Percentiles rank a stretch among this genome's conserved stretches.
These are phyloP conservation scores for Coptodon bakossiorum DNA, from an alignment of 2,113 vertebrate genomes.

Conservation along the genomic window DNA sequence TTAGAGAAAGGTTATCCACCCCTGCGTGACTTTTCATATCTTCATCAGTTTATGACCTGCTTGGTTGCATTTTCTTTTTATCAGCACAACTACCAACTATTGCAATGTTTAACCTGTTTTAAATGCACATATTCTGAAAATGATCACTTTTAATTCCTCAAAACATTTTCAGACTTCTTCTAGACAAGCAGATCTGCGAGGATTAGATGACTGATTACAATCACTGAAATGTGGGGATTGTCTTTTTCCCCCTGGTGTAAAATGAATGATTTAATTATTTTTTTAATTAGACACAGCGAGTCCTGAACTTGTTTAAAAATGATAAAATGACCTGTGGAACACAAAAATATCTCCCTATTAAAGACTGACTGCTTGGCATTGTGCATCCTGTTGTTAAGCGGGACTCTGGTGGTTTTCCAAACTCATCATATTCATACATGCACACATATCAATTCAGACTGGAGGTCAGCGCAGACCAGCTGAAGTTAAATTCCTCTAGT, in stretches of 20 bases:
- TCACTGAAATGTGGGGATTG: background rate
- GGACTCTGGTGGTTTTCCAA: background rate
- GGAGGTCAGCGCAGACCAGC: background rate
- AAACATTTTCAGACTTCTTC: background rate
- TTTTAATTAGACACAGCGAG: background rate
- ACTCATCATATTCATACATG: background rate
- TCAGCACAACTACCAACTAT: background rate
- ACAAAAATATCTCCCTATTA: background rate
- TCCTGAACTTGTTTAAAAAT: background rate
- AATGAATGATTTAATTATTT: background rate
- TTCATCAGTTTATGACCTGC: accelerated
- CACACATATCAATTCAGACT: background rate
- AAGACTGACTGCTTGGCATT: background rate
- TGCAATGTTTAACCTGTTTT: background rate
- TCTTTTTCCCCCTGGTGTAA: background rate
- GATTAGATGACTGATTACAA: background rate
- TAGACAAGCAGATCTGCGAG: background rate
- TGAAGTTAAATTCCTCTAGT: background rate
- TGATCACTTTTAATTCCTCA: background rate
- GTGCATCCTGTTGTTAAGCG: background rate
- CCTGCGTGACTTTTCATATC: background rate
- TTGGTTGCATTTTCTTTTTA: accelerated
- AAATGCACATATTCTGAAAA: background rate
- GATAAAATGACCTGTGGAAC: background rate
- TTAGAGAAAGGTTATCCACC: background rate